Percentiles rank a stretch among this genome's conserved stretches.
Conservation (phyloP, 92 coral and sea anemone species). For the Ricordea florida region DNA sequence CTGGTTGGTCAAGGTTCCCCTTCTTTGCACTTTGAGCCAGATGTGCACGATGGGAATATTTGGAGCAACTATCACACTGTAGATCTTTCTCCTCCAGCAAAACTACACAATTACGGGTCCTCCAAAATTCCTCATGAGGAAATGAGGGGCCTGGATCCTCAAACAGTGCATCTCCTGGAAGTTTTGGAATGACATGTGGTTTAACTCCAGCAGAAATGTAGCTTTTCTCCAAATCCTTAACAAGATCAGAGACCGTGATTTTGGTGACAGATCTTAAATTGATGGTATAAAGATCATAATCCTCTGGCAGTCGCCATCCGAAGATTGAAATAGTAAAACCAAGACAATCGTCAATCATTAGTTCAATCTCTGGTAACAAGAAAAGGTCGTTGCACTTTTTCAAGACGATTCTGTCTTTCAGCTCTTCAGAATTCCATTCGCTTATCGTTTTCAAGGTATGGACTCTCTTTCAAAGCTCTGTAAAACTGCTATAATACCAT, state of each 20-base stretch:
- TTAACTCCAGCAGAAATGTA: neutral
- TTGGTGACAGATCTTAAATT: slow-evolving; percentile 38
- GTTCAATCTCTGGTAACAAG: slow-evolving; percentile 46
- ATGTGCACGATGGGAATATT: slow-evolving; percentile 30
- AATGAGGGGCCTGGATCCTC: slow-evolving; percentile 17
- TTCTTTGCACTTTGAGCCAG: slow-evolving; percentile 27
- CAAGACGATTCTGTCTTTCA: slow-evolving; percentile 40
- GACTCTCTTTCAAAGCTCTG: neutral
- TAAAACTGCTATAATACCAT: neutral
- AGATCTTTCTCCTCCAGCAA: slow-evolving; percentile 3
- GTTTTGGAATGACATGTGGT: neutral
- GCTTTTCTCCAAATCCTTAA: neutral
- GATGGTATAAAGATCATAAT: slow-evolving; percentile 44
- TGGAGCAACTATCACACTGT: slow-evolving; percentile 40
- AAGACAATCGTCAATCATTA: slow-evolving; percentile 59
- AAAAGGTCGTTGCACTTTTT: neutral
- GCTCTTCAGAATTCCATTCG: slow-evolving; percentile 35
- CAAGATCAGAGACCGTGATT: neutral
- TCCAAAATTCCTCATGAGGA: slow-evolving; percentile 50
- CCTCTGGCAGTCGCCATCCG: slow-evolving; percentile 66
- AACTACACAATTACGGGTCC: slow-evolving; percentile 39
- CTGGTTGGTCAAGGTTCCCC: slow-evolving; percentile 48
- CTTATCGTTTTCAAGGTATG: neutral
- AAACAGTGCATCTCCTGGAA: slow-evolving; percentile 1
- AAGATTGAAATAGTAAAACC: slow-evolving; percentile 48